phyloP scores from a whole-genome alignment of 1,140 invertebrate species.

The Drosophila varians region DNA sequence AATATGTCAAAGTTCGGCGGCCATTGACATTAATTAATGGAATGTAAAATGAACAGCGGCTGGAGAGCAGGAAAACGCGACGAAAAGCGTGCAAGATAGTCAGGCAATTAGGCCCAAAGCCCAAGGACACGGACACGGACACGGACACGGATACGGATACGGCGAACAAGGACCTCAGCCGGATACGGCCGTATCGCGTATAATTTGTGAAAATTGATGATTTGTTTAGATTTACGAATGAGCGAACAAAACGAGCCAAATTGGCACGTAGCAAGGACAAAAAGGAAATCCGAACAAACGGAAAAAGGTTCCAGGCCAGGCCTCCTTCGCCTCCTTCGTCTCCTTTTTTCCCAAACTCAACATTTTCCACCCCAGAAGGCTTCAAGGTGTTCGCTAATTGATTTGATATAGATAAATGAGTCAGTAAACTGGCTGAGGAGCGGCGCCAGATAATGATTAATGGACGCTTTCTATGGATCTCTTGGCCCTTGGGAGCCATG shows the following conservation, averaged over 20 bases:
- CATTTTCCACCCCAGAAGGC: slow-evolving; percentile 6
- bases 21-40: slow-evolving; percentile 79
- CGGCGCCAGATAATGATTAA: slow-evolving; percentile 72
- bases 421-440: slow-evolving; percentile 35
- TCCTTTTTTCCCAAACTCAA: background rate
- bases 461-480: slow-evolving; percentile 19
- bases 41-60: slow-evolving; percentile 75
- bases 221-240: slow-evolving; percentile 82
- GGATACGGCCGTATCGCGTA: slow-evolving; percentile 47
- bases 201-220: slow-evolving; percentile 82
- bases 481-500: background rate
- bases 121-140: slow-evolving; percentile 20
- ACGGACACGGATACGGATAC: background rate
- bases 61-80: slow-evolving; percentile 56
- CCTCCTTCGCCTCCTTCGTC: background rate
- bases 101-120: slow-evolving; percentile 64
- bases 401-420: slow-evolving; percentile 80
- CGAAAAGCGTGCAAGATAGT: slow-evolving; percentile 49
- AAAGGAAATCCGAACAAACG: slow-evolving; percentile 34
- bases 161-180: slow-evolving; percentile 18
- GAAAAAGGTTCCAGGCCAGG: slow-evolving; percentile 31
- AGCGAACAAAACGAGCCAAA: slow-evolving; percentile 78
- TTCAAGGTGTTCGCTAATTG: slow-evolving; percentile 75
- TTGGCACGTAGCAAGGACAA: slow-evolving; percentile 69
- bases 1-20: slow-evolving; percentile 76